Evolutionary conservation across 1,140 invertebrate genomes (phyloP).

Genomic region (Drosophila repleta): DNA sequence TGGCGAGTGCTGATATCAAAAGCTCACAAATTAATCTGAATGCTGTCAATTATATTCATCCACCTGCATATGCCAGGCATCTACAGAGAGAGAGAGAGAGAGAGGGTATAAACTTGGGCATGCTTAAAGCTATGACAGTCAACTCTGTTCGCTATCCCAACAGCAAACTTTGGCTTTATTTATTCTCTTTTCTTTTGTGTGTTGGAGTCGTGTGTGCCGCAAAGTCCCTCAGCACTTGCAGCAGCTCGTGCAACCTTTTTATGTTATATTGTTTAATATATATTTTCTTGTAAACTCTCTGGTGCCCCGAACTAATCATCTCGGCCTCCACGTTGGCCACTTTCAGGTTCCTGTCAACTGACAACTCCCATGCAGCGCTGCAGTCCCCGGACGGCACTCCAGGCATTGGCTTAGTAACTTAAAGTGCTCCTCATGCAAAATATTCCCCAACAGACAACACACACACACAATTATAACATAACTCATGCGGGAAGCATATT

Average conservation of each 20-base stretch:
- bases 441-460: conserved; percentile 15
- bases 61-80: conserved; percentile 3
- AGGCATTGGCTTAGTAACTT: conserved; percentile 45
- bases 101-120: too few species aligned
- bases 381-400: conserved; percentile 40
- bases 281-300: conserved; percentile 35
- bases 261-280: conserved; percentile 20
- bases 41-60: conserved; percentile 24
- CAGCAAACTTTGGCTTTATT: background rate
- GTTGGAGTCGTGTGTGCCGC: background rate
- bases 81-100: too few species aligned
- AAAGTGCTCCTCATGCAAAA: conserved; percentile 41
- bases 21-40: conserved; percentile 31
- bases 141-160: background rate
- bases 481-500: conserved; percentile 40
- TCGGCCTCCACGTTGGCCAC: conserved; percentile 37
- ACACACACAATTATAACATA: conserved; percentile 36
- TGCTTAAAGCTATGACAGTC: background rate
- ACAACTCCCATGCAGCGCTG: conserved; percentile 22
- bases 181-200: conserved; percentile 6
- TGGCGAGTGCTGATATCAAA: conserved; percentile 18
- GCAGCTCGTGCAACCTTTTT: background rate
- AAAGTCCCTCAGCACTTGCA: background rate
- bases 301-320: conserved; percentile 42
- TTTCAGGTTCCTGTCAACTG: conserved; percentile 36